Base-by-base conservation (phyloP, 92 coral and sea anemone species). In the Galaxea fascicularis region DNA sequence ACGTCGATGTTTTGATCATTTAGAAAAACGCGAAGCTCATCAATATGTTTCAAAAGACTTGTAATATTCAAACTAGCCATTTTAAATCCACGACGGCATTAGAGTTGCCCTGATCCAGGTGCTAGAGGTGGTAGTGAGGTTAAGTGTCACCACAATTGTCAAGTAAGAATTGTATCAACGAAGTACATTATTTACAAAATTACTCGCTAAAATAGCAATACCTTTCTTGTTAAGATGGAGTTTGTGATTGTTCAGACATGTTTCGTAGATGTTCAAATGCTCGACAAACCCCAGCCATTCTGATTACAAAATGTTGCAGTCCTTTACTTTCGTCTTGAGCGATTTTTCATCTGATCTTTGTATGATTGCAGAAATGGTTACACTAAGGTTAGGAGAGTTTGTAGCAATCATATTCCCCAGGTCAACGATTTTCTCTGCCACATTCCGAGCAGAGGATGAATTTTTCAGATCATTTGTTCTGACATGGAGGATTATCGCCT, bases 141-240 rank as follows among this genome's bases (percentile, higher is more conserved):
- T 71, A 46, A 28, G 57, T 71, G 76, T 71, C 57, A 57, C 59
- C 25, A 71, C 56, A 41, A 26, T 71, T 71, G 76, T 49, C 31
- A 71, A 18, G 56, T 71, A 71, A 71, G 76, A 71, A 49, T 44
- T n/a, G 59, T 53, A 13, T 53, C 59, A 53, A 53, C 18, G 59
- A 53, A 53, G 18, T 53, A 8, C 49, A 73, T 73, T 73, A 73
- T 73, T 73, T 26, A 71, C 82, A 26, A 87, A 70, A 56, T 77
- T 86, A 59, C 78, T 86, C 11, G 89, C 89, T 78, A 86, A 69
- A 21, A 77, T 65, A 47, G 86, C 75, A 18, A 87, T 72, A 59
- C 86, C 90, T 75, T 87, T 87, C 74, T 54, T 72, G 60, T 80
- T 87, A 27, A 87, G 75, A 27, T 86, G 85, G 74, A 87, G 73